phyloP scores from a whole-genome alignment of 2,888 invertebrate genomes.

The Zaprionus obscuricornis region DNA sequence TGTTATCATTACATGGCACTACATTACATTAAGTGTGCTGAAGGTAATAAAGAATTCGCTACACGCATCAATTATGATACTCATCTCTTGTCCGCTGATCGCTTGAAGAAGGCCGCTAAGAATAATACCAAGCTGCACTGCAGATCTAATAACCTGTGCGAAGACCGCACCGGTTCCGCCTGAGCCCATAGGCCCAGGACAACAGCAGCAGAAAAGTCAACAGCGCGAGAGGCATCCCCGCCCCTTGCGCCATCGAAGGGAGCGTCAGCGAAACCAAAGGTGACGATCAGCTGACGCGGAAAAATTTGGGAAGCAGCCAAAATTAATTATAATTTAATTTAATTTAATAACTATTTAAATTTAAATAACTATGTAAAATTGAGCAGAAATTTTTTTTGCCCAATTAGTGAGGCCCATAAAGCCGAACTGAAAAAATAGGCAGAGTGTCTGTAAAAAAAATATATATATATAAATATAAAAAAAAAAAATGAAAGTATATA shows the following conservation, averaged over 20 bases:
- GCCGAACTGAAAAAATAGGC: too few relatives aligned
- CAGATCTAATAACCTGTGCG: too few relatives aligned
- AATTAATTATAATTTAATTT: background rate
- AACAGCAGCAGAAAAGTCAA: background rate
- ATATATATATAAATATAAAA: too few relatives aligned
- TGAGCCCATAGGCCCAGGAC: conserved; percentile 1
- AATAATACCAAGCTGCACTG: conserved; percentile 84
- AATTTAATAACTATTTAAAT: too few relatives aligned
- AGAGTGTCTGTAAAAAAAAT: too few relatives aligned
- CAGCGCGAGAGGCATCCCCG: background rate
- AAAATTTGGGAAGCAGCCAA: background rate
- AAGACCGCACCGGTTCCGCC: background rate
- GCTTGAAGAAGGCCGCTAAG: conserved; percentile 86
- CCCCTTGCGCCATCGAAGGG: background rate
- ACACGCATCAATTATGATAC: conserved; percentile 93
- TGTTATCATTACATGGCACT: too few relatives aligned
- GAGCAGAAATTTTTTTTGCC: too few relatives aligned
- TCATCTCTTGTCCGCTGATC: conserved; percentile 90
- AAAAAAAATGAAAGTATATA: too few relatives aligned
- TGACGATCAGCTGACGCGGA: too few relatives aligned
- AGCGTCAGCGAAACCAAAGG: background rate
- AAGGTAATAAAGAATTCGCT: conserved; percentile 92
- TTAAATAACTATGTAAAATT: too few relatives aligned
- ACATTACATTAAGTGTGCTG: too few relatives aligned
- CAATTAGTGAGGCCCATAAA: too few relatives aligned